Conservation (phyloP, 53 echinoderm and acorn worm genomes). For the Pentamera pediparva region DNA sequence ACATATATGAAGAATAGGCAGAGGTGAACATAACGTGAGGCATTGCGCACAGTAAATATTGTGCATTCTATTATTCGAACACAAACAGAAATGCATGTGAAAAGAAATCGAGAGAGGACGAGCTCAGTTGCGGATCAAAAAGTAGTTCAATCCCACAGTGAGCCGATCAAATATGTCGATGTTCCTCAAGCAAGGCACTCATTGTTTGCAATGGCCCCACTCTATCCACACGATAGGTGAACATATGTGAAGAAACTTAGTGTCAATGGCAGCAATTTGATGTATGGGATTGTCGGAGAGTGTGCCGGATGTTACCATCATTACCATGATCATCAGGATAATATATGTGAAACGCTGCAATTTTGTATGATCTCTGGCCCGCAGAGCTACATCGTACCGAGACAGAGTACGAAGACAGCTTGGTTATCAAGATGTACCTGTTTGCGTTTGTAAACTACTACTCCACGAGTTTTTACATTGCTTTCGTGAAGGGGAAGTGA, state of each 20-base stretch:
- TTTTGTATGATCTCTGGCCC: background rate
- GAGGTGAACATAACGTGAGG: too few relatives aligned
- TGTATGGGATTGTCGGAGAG: background rate
- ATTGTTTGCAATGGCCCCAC: too few relatives aligned
- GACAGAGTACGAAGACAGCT: conserved; percentile 69
- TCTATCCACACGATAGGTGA: too few relatives aligned
- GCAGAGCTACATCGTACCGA: conserved; percentile 73
- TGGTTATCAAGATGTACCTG: conserved; percentile 43
- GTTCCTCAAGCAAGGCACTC: too few relatives aligned
- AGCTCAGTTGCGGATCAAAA: too few relatives aligned
- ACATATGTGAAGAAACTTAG: background rate
- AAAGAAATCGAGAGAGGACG: too few relatives aligned
- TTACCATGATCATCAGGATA: background rate
- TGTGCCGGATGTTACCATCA: background rate
- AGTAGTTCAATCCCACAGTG: too few relatives aligned
- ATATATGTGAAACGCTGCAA: background rate
- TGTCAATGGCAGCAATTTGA: background rate
- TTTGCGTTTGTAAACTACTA: conserved; percentile 48
- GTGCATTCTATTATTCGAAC: too few relatives aligned
- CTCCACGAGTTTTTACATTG: conserved; percentile 45
- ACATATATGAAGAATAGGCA: too few relatives aligned
- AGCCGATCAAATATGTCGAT: too few relatives aligned
- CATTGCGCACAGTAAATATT: too few relatives aligned
- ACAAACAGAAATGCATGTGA: too few relatives aligned
- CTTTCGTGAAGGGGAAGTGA: conserved; percentile 47